Base-by-base conservation (phyloP, 2,888 invertebrate species). In the Incurvaria masculella region DNA sequence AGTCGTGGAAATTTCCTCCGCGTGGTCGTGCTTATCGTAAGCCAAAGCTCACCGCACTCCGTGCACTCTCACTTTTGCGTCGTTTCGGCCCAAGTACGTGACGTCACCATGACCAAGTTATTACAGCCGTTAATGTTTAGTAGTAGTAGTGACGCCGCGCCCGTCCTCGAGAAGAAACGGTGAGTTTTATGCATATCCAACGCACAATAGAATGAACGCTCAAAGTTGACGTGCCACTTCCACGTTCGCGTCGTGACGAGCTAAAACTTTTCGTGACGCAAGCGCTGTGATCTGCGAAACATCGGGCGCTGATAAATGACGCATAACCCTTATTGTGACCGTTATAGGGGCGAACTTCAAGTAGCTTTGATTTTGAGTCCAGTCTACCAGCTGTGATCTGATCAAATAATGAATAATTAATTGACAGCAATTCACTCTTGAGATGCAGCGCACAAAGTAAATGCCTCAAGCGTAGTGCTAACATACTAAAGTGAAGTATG, bases 101-200 rank as follows among this genome's bases (percentile, higher is more conserved):
- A 75, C 57, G 51, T 58, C 73, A 78, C 64, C 67, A 79, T 79
- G 79, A 78, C 76, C 64, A 78, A 78, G 73, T 69, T 79, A 63
- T 65, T 79, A 66, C 74, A 74, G 66, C 76, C 76, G 61, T 76
- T 79, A 72, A 71, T 68, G 65, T 79, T 76, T 75, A 78, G 74
- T 74, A 79, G 73, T 78, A 78, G 70, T 76, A 74, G 66, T 64
- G 71, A 70, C 57, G 62, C 66, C 53, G 66, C 65, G 54, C 61
- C 63, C 44, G 58, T 68, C 42, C 68, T 69, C 55, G 67, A 68
- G 46, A 45, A 43, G 50, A 59, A 63, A 60, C 60, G 57, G 71
- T 72, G 54, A 72, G 74, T 72, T 57, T 23, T 21, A 39, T 45
- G n/a, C 33, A 39, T 45, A 45, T 6, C 38, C 33, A 45, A 5